Evolutionary conservation across 1,140 invertebrate species (phyloP), one percentile per base, ranked within the genome.

Genomic region (Drosophila repletoides): DNA sequence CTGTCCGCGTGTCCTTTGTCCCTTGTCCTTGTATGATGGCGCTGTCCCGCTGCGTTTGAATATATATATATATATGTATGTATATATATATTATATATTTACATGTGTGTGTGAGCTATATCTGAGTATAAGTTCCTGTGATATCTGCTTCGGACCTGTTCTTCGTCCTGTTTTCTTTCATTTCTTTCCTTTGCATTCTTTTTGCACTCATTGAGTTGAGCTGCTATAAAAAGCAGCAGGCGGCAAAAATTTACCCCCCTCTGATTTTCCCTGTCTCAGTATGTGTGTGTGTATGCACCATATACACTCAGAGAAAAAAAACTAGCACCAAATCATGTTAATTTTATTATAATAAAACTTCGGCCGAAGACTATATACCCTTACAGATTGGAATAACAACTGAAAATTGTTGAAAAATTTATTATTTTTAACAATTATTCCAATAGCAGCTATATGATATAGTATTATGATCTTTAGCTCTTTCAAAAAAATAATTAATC

Each of bases 191-290:
- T 31, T 61, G 15, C 58, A 28, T 9, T 14, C 4, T 49, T 29
- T 15, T 29, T 19, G 10, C 34, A 7, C 6, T 15, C n/a, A 12
- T 24, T 12, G 12, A 19, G 31, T 36, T 58, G 34, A 59, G 31
- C 49, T 29, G 31, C 41, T 38, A 51, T 41, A 45, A 51, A 59
- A 43, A 59, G 19, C 56, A 61, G 56, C 46, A 38, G 58, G 31
- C 29, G 46, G 36, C 64, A 51, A 61, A 59, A 59, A 58, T 48
- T 36, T 31, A 19, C 41, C 26, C 4, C 19, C 15, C 49, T 24
- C 28, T 3, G 12, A 33, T n/a, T n/a, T n/a, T n/a, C n/a, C n/a
- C n/a, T n/a, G n/a, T n/a, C 36, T 15, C 3, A 15, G 14, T 34
- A 14, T 12, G 46, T 2, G 21, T 22, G 22, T 49, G 6, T 34